Evolutionary conservation across 2,113 vertebrate genomes (phyloP).

Genomic region (Phaethon lepturus): DNA sequence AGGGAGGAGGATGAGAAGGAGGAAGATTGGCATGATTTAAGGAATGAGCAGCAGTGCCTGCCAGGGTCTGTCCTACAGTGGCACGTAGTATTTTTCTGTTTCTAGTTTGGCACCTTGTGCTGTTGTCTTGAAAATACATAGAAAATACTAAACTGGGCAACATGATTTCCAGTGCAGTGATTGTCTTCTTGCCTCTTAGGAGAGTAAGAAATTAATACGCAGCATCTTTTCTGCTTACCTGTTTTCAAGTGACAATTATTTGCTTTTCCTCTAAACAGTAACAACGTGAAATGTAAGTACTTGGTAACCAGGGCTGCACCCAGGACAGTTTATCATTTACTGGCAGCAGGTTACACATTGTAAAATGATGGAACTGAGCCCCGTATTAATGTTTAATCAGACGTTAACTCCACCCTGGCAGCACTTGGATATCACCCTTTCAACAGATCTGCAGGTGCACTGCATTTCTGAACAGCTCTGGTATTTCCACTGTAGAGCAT

Average conservation of each 20-base stretch:
- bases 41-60: background rate
- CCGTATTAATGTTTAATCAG: background rate
- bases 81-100: background rate
- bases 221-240: background rate
- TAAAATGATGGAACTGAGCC: background rate
- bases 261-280: background rate
- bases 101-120: background rate
- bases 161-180: background rate
- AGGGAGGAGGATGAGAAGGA: background rate
- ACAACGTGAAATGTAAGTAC: background rate
- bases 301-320: background rate
- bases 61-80: background rate
- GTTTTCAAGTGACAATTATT: background rate
- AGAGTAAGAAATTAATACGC: background rate
- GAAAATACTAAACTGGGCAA: background rate
- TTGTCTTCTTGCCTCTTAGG: background rate
- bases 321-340: constrained; percentile 43
- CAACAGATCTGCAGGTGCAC: background rate
- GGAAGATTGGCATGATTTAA: background rate
- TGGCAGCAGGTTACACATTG: constrained; percentile 15
- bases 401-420: constrained; percentile 1
- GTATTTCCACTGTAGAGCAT: background rate
- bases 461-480: background rate
- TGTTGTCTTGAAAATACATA: background rate
- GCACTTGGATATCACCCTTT: background rate